Conservation (phyloP, 2,888 invertebrate species). For the Agrotis exclamationis region DNA sequence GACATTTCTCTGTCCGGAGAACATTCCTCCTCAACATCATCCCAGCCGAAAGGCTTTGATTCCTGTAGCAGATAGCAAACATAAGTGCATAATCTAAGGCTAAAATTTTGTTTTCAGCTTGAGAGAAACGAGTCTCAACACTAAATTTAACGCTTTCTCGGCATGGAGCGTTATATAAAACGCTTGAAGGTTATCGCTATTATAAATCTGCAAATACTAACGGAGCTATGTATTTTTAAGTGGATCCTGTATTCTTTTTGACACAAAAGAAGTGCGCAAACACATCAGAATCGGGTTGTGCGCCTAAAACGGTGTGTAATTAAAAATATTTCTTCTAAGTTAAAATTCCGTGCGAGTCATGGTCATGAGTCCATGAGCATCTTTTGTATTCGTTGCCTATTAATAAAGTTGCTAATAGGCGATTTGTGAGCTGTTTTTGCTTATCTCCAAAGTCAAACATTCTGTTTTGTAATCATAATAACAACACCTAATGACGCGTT, state of each 20-base stretch:
- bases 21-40: constrained; percentile 71
- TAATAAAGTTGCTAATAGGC: constrained; percentile 30
- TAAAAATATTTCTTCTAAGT: constrained; percentile 30
- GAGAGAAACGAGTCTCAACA: constrained; percentile 45
- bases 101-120: constrained; percentile 7
- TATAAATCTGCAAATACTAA: constrained; percentile 40
- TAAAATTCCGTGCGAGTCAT: constrained; percentile 46
- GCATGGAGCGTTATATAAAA: constrained; percentile 44
- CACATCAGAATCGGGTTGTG: not conserved
- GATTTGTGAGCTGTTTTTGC: constrained; percentile 36
- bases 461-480: constrained; percentile 41
- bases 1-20: constrained; percentile 89
- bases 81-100: constrained; percentile 14
- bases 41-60: constrained; percentile 81
- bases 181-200: constrained; percentile 47
- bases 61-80: constrained; percentile 73
- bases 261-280: constrained; percentile 10
- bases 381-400: constrained; percentile 10
- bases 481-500: constrained; percentile 33
- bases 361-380: constrained; percentile 7
- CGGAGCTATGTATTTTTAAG: constrained; percentile 15
- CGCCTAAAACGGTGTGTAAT: constrained; percentile 5
- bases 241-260: constrained; percentile 19
- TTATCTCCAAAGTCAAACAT: constrained; percentile 32
- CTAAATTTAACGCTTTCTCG: constrained; percentile 45